Conservation (phyloP, 1,140 invertebrate genomes). For the Linepithema humile region DNA sequence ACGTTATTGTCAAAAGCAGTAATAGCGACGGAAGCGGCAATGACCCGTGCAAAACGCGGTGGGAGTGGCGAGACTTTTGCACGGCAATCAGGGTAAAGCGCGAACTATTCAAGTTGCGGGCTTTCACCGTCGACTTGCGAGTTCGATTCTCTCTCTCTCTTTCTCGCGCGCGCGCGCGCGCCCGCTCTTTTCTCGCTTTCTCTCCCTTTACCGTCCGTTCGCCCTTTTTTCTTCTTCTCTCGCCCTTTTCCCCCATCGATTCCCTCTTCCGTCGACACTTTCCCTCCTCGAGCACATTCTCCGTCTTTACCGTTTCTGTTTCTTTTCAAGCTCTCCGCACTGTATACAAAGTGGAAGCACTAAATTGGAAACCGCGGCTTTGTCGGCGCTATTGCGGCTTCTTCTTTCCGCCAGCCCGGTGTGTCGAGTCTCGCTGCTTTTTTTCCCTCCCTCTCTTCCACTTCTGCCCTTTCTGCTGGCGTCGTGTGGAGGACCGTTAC, state of each 20-base stretch:
- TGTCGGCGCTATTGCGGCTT: constrained; percentile 65
- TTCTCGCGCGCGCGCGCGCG: too few species aligned
- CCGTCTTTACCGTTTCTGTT: constrained; percentile 15
- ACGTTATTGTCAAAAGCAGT: constrained; percentile 53
- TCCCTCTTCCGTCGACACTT: not conserved
- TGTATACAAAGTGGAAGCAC: constrained; percentile 70
- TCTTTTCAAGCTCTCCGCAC: constrained; percentile 63
- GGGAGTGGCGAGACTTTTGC: constrained; percentile 67
- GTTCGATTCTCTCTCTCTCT: constrained; percentile 30
- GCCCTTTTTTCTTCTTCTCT: not conserved
- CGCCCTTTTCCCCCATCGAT: not conserved
- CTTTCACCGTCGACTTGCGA: constrained; percentile 71
- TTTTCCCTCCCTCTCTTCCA: not conserved
- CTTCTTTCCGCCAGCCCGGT: constrained; percentile 34
- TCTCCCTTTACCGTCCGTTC: not conserved
- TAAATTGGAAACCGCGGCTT: constrained; percentile 71
- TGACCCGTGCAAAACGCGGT: constrained; percentile 64
- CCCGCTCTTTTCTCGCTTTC: not conserved
- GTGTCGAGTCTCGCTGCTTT: constrained; percentile 17
- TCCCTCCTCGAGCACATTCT: not conserved
- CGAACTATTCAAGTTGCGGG: constrained; percentile 70
- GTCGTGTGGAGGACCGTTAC: constrained; percentile 20
- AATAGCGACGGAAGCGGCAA: constrained; percentile 55
- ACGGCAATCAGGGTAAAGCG: constrained; percentile 71
- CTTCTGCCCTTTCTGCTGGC: constrained; percentile 16